These are phyloP conservation scores for Zophobas atratus DNA, from an alignment of 1,140 invertebrate species.

Conservation along the genomic window DNA sequence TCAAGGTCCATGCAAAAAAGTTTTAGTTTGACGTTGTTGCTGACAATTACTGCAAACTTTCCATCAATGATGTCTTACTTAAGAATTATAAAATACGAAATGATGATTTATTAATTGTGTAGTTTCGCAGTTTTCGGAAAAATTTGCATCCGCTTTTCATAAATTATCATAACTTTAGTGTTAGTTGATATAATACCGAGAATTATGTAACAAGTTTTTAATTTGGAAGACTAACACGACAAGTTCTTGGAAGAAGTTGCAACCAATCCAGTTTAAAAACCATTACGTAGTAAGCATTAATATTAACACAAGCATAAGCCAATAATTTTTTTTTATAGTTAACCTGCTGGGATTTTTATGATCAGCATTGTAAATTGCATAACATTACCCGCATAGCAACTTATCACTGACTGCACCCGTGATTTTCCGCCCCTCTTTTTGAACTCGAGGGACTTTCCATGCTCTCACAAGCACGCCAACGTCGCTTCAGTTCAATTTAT, in stretches of 20 bases:
- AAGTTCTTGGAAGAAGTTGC: constrained; percentile 18
- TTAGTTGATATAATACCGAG: constrained; percentile 3
- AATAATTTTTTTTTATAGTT: background rate
- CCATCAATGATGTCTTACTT: background rate
- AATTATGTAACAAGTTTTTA: constrained; percentile 34
- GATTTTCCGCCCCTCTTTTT: background rate
- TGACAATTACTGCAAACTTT: background rate
- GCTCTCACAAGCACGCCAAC: background rate
- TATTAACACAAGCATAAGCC: background rate
- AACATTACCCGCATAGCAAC: background rate
- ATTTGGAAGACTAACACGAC: constrained; percentile 22
- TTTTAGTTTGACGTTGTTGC: background rate
- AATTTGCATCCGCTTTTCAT: constrained; percentile 7
- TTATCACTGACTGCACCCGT: background rate
- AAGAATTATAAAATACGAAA: background rate
- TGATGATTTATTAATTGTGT: background rate
- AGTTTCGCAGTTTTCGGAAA: background rate
- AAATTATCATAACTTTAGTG: constrained; percentile 28
- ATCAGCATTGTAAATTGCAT: constrained; percentile 2
- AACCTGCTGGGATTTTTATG: background rate
- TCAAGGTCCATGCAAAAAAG: background rate
- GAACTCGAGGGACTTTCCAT: background rate
- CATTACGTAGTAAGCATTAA: background rate
- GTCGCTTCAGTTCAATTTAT: too few species aligned
- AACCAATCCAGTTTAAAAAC: constrained; percentile 17